Evolutionary conservation across 92 coral and sea anemone genomes (phyloP).

Genomic region (Chrysogorgia sp.): DNA sequence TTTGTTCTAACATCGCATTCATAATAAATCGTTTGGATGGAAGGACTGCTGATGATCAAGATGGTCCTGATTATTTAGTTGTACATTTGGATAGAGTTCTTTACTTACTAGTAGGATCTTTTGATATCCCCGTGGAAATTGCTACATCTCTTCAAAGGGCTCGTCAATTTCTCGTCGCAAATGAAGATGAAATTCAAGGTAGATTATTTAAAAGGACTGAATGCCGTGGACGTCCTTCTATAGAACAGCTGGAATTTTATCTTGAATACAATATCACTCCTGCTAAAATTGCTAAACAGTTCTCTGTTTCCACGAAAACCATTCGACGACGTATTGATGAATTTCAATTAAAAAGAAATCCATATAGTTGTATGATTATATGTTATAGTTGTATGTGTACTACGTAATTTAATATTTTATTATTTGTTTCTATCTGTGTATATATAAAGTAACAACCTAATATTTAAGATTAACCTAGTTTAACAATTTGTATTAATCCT

Average conservation of each 20-base stretch:
- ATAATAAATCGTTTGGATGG: conserved; percentile 47
- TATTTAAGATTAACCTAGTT: too few relatives aligned
- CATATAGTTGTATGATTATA: conserved; percentile 7
- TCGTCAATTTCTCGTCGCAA: conserved; percentile 30
- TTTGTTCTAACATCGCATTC: conserved; percentile 36
- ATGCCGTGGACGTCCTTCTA: conserved; percentile 64
- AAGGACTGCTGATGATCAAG: conserved; percentile 56
- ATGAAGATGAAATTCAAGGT: conserved; percentile 32
- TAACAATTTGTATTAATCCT: too few relatives aligned
- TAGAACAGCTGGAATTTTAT: conserved; percentile 64
- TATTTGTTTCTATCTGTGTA: too few relatives aligned
- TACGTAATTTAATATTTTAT: too few relatives aligned
- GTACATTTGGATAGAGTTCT: conserved; percentile 58
- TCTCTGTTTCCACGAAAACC: conserved; percentile 46
- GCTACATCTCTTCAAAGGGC: conserved; percentile 41
- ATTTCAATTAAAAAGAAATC: conserved; percentile 29
- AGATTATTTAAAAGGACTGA: conserved; percentile 45
- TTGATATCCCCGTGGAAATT: conserved; percentile 47
- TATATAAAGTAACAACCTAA: too few relatives aligned
- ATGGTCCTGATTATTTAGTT: conserved; percentile 56
- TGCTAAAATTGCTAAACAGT: conserved; percentile 26
- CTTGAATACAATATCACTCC: conserved; percentile 61
- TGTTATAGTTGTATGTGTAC: too few relatives aligned
- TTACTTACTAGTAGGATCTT: conserved; percentile 54
- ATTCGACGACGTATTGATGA: conserved; percentile 45